Evolutionary conservation across 53 echinoderm and acorn worm species (phyloP), one percentile per base, ranked within the genome.

Genomic region (Echinarachnius parma): DNA sequence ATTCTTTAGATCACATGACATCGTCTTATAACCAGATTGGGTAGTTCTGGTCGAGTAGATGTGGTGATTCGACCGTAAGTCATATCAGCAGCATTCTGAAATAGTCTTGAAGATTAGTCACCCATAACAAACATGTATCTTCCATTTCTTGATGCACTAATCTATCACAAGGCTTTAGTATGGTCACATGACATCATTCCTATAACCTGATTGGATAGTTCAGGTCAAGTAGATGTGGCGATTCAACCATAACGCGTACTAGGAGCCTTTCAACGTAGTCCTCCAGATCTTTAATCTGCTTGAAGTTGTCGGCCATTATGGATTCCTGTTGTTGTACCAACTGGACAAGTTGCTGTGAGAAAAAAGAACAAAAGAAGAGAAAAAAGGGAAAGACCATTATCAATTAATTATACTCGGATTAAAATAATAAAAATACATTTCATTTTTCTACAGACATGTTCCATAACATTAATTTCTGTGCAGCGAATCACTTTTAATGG

Each of bases 311-410:
- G 4, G 70, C 52, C 32, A 69, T 5, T 32, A 69, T 69, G 0
- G 70, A 69, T 14, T 69, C 70, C 24, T 69, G 70, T 34, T 69
- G 53, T 34, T 69, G 70, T 3, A 69, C 53, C 15, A 69, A 53
- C 4, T 69, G 53, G 0, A 69, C 70, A 4, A 69, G 70, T 69
- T 69, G 70, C 70, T 69, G 53, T 34, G 13, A 7, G 3, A 48
- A 30, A 5, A 47, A 48, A 19, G n/a, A 20, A 66, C n/a, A 29
- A 47, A 20, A 66, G n/a, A 29, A 47, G 31, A 66, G 29, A 47
- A 2, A 23, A 39, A 3, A 46, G 25, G 2, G 4, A 20, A 4
- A 35, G 0, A 34, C 30, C 10, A 18, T 18, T 31, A 11, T 44
- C 16, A 0, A 44, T 14, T 13, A 45, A n/a, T 4, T 1, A 13